Evolutionary conservation across 2,888 invertebrate species (phyloP).

Genomic region (Ennomos quercinarius): DNA sequence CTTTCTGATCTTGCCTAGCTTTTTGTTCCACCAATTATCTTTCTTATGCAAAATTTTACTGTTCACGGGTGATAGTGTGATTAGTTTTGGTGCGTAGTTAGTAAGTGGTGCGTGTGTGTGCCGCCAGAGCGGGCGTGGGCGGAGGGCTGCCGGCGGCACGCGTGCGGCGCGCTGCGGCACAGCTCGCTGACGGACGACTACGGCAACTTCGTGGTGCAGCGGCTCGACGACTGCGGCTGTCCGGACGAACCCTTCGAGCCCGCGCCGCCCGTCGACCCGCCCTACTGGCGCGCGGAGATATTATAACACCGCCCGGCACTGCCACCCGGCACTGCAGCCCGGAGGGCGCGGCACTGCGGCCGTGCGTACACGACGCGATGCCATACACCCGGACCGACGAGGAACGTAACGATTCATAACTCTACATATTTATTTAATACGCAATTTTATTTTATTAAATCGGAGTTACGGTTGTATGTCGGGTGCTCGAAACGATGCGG

Average conservation of each 20-base stretch:
- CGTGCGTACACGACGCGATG: neutral
- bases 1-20: no score
- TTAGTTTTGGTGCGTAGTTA: no score
- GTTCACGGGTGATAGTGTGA: no score
- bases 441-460: constrained; percentile 26
- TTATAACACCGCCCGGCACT: constrained; percentile 52
- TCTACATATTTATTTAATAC: constrained; percentile 26
- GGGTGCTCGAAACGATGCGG: neutral
- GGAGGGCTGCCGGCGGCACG: constrained; percentile 67
- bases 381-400: neutral
- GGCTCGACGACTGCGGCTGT: constrained; percentile 77
- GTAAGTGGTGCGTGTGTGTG: neutral
- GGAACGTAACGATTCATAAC: neutral
- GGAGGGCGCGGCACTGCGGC: neutral
- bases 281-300: constrained; percentile 56
- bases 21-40: no score
- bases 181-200: constrained; percentile 81
- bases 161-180: constrained; percentile 74
- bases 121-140: constrained; percentile 70
- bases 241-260: constrained; percentile 35
- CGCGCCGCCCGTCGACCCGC: constrained; percentile 33
- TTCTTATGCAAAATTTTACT: no score
- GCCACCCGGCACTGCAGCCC: neutral
- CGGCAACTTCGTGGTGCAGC: constrained; percentile 80
- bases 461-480: constrained; percentile 1